Evolutionary conservation across 2,888 invertebrate genomes (phyloP).

Genomic region (Thera obeliscata): DNA sequence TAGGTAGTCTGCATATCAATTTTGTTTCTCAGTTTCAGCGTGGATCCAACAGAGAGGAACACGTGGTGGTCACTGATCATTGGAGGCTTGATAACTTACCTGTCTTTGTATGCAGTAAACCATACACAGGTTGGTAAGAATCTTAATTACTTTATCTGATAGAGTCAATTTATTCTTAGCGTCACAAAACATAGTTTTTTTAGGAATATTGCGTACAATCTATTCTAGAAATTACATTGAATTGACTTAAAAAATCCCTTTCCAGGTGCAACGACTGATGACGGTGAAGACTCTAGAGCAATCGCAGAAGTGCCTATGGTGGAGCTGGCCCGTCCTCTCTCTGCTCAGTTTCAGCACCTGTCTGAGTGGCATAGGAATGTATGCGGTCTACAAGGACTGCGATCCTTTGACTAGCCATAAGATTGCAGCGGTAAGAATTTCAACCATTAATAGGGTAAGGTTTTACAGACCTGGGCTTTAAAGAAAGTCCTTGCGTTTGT

Average conservation of each 20-base stretch:
- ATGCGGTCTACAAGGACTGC: slow-evolving; percentile 91
- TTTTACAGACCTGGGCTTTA: too few species aligned
- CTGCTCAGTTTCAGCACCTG: slow-evolving; percentile 89
- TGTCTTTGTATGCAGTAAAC: slow-evolving; percentile 94
- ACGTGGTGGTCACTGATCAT: slow-evolving; percentile 92
- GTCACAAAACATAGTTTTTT: too few species aligned
- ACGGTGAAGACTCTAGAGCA: slow-evolving; percentile 88
- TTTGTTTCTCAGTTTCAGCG: slow-evolving; percentile 84
- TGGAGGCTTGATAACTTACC: slow-evolving; percentile 92
- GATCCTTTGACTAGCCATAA: slow-evolving; percentile 88
- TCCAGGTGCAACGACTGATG: slow-evolving; percentile 87
- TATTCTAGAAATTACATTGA: neutral
- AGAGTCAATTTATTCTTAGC: too few species aligned
- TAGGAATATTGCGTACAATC: too few species aligned
- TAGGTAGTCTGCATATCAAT: neutral
- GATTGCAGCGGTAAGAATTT: slow-evolving; percentile 80
- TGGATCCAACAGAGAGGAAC: slow-evolving; percentile 92
- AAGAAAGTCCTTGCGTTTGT: too few species aligned
- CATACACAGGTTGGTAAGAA: slow-evolving; percentile 87
- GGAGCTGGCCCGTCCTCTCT: slow-evolving; percentile 91
- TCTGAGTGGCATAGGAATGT: slow-evolving; percentile 92
- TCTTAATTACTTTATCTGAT: neutral
- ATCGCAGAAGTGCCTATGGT: slow-evolving; percentile 90
- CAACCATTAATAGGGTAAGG: neutral
- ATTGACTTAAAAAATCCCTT: neutral